These are phyloP conservation scores for Anthoptus insignis DNA, from an alignment of 2,888 invertebrate genomes.

Conservation along the genomic window DNA sequence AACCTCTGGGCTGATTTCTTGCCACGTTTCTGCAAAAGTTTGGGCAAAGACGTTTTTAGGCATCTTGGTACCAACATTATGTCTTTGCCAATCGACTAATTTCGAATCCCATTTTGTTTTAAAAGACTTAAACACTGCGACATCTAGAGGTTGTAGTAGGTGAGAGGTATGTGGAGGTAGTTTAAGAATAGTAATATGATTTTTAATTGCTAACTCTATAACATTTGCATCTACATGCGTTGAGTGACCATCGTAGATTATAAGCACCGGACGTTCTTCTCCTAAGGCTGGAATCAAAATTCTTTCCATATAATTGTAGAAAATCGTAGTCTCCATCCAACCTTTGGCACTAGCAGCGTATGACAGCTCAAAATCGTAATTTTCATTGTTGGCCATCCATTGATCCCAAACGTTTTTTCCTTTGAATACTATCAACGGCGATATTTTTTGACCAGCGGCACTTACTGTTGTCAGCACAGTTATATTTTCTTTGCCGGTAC, in stretches of 20 bases:
- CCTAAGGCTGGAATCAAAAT: conserved; percentile 53
- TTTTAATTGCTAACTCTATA: background rate
- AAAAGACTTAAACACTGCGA: conserved; percentile 26
- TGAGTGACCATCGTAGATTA: conserved; percentile 55
- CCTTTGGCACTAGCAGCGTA: conserved; percentile 58
- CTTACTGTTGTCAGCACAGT: conserved; percentile 35
- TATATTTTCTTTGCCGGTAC: conserved; percentile 19
- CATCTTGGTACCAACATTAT: conserved; percentile 15
- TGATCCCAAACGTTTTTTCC: conserved; percentile 29
- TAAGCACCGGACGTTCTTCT: conserved; percentile 54
- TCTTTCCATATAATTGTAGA: conserved; percentile 55
- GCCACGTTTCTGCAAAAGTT: conserved; percentile 23
- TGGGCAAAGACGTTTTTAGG: conserved; percentile 35
- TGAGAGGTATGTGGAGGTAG: conserved; percentile 34
- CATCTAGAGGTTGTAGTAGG: conserved; percentile 36
- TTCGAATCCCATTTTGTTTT: conserved; percentile 35
- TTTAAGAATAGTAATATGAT: conserved; percentile 36
- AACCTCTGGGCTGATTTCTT: conserved; percentile 13
- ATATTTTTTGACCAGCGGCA: conserved; percentile 32
- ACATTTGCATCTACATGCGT: conserved; percentile 47
- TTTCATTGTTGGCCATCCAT: conserved; percentile 43
- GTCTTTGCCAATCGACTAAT: conserved; percentile 35
- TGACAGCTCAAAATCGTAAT: conserved; percentile 53
- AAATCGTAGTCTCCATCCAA: conserved; percentile 58
- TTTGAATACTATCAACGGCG: conserved; percentile 29